Conservation (phyloP, 2,888 invertebrate species). For the Drosophila sordidapex region DNA sequence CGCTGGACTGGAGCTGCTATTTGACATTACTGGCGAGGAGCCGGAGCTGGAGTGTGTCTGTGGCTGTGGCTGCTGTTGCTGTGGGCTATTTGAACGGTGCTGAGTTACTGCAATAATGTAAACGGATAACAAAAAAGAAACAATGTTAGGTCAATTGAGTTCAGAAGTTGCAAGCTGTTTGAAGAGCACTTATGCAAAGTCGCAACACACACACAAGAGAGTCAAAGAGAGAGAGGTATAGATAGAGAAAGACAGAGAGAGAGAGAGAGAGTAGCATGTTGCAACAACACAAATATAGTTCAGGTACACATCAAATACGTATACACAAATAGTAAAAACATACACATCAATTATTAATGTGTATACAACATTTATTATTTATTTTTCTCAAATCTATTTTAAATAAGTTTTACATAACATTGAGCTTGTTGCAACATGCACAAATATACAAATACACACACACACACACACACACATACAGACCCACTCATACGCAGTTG, state of each 20-base stretch:
- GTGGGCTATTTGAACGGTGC: constrained; percentile 85
- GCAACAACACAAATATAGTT: constrained; percentile 63
- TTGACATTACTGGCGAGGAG: constrained; percentile 85
- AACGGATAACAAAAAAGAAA: constrained; percentile 18
- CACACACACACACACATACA: constrained; percentile 25
- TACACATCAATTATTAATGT: constrained; percentile 21
- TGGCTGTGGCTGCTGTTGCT: constrained; percentile 75
- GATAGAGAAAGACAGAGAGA: constrained; percentile 1
- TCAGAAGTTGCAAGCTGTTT: constrained; percentile 17
- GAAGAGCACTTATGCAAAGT: constrained; percentile 35
- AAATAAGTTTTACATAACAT: constrained; percentile 42
- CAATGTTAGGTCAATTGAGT: constrained; percentile 40
- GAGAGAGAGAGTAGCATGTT: constrained; percentile 65
- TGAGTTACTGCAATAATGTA: constrained; percentile 84
- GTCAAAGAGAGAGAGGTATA: neutral
- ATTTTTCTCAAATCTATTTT: constrained; percentile 26
- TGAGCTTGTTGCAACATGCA: constrained; percentile 82
- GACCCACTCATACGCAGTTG: constrained; percentile 34
- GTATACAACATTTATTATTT: neutral
- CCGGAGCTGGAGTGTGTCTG: constrained; percentile 84
- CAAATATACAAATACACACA: constrained; percentile 40
- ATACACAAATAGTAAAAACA: constrained; percentile 32
- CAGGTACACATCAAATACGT: constrained; percentile 27
- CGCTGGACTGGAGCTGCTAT: constrained; percentile 86
- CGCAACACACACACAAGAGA: constrained; percentile 16